Percentiles rank a stretch among this genome's conserved stretches.
These are phyloP conservation scores for Drosophila prostipennis DNA, from an alignment of 2,888 invertebrate species.

Conservation along the genomic window DNA sequence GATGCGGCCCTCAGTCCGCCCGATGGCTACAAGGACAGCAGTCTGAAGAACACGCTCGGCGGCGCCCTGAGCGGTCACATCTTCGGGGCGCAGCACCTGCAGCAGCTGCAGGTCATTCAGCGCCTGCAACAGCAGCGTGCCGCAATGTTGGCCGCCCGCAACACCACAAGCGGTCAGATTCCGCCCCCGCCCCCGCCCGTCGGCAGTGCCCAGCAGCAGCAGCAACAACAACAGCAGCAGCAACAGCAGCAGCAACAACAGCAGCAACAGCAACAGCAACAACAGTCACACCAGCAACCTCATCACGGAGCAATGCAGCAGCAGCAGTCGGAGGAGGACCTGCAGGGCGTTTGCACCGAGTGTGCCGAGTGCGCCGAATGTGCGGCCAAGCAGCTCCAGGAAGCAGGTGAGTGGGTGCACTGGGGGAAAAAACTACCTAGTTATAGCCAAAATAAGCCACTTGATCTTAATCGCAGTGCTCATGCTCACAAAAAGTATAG, in stretches of 20 bases:
- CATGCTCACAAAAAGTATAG: too few species aligned
- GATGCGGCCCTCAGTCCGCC: slow-evolving; percentile 95
- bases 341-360: slow-evolving; percentile 83
- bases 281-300: slow-evolving; percentile 44
- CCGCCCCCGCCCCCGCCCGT: slow-evolving; percentile 65
- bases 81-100: slow-evolving; percentile 88
- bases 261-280: slow-evolving; percentile 40
- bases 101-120: slow-evolving; percentile 87
- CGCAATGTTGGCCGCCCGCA: slow-evolving; percentile 85
- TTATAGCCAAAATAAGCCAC: too few species aligned
- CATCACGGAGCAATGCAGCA: slow-evolving; percentile 43
- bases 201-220: slow-evolving; percentile 52
- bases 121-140: slow-evolving; percentile 87
- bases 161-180: slow-evolving; percentile 63
- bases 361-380: slow-evolving; percentile 84
- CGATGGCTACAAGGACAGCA: slow-evolving; percentile 95
- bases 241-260: slow-evolving; percentile 46
- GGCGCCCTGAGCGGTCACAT: slow-evolving; percentile 87
- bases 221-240: slow-evolving; percentile 47
- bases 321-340: slow-evolving; percentile 74
- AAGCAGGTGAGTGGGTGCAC: slow-evolving; percentile 77
- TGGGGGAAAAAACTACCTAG: neutral
- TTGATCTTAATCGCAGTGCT: too few species aligned
- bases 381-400: slow-evolving; percentile 84
- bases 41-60: slow-evolving; percentile 87